These are phyloP conservation scores for Pandemis heparana DNA, from an alignment of 2,888 invertebrate species.

Conservation along the genomic window DNA sequence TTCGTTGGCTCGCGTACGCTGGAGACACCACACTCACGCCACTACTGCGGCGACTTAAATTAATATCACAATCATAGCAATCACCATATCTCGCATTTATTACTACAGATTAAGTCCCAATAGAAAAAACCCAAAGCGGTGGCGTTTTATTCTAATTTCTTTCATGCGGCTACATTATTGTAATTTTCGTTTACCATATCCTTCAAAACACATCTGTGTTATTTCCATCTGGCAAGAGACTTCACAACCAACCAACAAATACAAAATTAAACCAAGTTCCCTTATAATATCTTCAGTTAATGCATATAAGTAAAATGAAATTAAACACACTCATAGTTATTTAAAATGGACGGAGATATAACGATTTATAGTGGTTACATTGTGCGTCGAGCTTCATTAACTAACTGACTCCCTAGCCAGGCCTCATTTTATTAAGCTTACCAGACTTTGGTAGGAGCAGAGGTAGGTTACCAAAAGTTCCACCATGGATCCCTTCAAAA, in stretches of 20 bases:
- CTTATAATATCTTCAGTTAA: conserved; percentile 31
- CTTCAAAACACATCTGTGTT: background rate
- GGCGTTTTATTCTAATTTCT: background rate
- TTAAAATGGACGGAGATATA: conserved; percentile 79
- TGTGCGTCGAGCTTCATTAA: conserved; percentile 69
- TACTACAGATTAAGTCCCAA: conserved; percentile 45
- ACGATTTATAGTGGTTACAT: conserved; percentile 70
- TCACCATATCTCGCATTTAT: conserved; percentile 56
- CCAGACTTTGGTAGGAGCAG: conserved; percentile 36
- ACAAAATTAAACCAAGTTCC: conserved; percentile 14
- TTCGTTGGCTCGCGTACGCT: conserved; percentile 71
- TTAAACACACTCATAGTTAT: conserved; percentile 56
- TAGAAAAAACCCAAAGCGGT: conserved; percentile 9
- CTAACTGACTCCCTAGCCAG: conserved; percentile 41
- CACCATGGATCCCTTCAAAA: conserved; percentile 53
- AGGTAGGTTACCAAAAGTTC: conserved; percentile 36
- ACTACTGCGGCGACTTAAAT: conserved; percentile 70
- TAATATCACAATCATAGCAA: conserved; percentile 83
- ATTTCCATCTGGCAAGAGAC: background rate
- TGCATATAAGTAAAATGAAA: conserved; percentile 53
- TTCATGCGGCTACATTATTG: background rate
- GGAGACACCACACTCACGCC: conserved; percentile 59
- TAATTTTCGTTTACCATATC: conserved; percentile 8
- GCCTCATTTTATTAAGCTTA: conserved; percentile 23
- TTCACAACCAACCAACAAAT: conserved; percentile 22